Conservation (phyloP, 2,888 invertebrate species). For the Villa cingulata region DNA sequence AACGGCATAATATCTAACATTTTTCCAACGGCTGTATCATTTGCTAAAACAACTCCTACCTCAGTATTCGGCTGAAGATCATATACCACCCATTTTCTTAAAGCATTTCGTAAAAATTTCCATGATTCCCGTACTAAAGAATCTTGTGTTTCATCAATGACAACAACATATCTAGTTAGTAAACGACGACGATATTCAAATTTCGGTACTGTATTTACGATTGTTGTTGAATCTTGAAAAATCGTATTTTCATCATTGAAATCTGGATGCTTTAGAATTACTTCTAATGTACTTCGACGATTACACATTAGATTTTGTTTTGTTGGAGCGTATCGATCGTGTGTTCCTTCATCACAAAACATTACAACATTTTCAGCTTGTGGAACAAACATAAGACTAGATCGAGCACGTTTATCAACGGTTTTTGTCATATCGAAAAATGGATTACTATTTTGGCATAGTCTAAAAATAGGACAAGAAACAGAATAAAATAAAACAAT, state of each 20-base stretch:
- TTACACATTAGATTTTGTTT: constrained; percentile 52
- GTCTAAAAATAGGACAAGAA: background rate
- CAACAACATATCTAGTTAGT: constrained; percentile 42
- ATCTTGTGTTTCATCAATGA: constrained; percentile 45
- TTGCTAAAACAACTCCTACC: constrained; percentile 39
- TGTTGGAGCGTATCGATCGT: constrained; percentile 48
- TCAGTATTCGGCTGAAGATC: constrained; percentile 41
- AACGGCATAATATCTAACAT: constrained; percentile 30
- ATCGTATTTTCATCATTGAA: constrained; percentile 27
- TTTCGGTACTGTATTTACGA: constrained; percentile 37
- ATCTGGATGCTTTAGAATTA: constrained; percentile 42
- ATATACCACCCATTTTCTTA: constrained; percentile 44
- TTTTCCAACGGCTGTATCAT: constrained; percentile 32
- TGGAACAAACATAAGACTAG: constrained; percentile 41
- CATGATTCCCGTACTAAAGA: constrained; percentile 45
- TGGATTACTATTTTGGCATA: constrained; percentile 8
- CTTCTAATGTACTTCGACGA: constrained; percentile 43
- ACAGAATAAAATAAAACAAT: background rate
- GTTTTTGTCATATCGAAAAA: constrained; percentile 11
- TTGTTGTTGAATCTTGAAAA: constrained; percentile 1
- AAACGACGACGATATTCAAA: constrained; percentile 40
- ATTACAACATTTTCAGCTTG: constrained; percentile 40
- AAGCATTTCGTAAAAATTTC: constrained; percentile 43
- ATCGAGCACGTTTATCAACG: constrained; percentile 35
- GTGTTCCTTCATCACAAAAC: constrained; percentile 48